Conservation (phyloP, 2,888 invertebrate genomes). For the Eupithecia exiguata region DNA sequence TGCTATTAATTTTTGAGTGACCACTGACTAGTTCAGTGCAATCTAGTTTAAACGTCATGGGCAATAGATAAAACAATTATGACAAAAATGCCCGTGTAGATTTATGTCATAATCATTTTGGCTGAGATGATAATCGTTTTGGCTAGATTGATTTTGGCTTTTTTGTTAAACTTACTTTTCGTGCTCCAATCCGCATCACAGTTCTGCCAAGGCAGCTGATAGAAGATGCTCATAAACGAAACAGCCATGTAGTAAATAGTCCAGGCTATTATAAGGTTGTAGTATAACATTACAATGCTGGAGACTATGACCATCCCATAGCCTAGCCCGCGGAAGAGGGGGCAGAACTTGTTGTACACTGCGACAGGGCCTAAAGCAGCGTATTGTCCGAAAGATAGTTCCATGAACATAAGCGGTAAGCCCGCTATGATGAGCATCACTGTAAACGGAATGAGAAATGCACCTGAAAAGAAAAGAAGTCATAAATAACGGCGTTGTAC, state of each 20-base stretch:
- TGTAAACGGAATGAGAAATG: constrained; percentile 92
- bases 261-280: constrained; percentile 91
- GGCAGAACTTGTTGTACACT: constrained; percentile 91
- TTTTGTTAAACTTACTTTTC: constrained; percentile 72
- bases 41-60: background rate
- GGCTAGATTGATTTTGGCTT: background rate
- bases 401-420: constrained; percentile 92
- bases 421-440: constrained; percentile 92
- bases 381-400: constrained; percentile 93
- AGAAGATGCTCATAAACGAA: constrained; percentile 85
- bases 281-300: constrained; percentile 89
- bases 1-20: background rate
- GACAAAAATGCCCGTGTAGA: background rate
- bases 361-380: constrained; percentile 91
- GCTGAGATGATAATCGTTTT: no score
- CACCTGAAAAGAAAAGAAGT: constrained; percentile 81
- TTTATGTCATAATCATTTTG: no score
- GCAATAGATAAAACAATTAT: background rate
- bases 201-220: constrained; percentile 88
- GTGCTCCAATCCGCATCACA: constrained; percentile 89
- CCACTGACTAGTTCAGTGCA: background rate
- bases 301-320: constrained; percentile 91
- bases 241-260: constrained; percentile 88
- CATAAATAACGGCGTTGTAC: background rate
- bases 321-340: constrained; percentile 89